Base-by-base conservation (phyloP, 2,888 invertebrate species). In the Microplitis manilae region DNA sequence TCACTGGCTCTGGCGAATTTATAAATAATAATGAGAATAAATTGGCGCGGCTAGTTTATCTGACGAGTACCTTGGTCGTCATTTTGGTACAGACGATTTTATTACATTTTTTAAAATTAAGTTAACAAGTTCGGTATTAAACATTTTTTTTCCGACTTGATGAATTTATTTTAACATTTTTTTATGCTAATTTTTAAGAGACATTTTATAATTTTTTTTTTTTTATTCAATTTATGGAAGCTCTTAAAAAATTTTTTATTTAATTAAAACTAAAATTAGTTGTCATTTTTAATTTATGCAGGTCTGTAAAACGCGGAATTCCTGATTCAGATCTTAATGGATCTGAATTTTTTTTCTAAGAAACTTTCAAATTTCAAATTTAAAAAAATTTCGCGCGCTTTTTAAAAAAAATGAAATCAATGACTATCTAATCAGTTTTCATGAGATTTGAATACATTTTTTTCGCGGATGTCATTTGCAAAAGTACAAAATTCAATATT, bases 1-100 rank as follows among this genome's bases (percentile, higher is more conserved):
- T 62, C 62, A 62, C 62, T 50, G 50, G 50, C 50, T 15, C 62
- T 62, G n/a, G 50, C 50, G 77, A 81, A 83, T 83, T 79, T 79
- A 83, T 82, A 82, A 82, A 84, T 84, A 82, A 81, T 82, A 80
- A 84, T 82, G 80, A 78, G 81, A 81, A 82, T 82, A 81, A 82
- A 83, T 82, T 79, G 79, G 80, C 80, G 77, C 79, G 62, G 15
- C 62, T 17, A 62, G 20, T 62, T 62, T 15, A 62, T 62, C 62
- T 62, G 62, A 62, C n/a, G 62, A 62, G 62, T 62, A 62, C 62
- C 17, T 20, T 17, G 62, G 62, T 62, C 15, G 62, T 62, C 20
- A 15, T 20, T 62, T 62, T 15, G 20, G 20, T 20, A 20, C 20
- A 17, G 20, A 62, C 15, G n/a, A 62, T 15, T 62, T 20, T 20